phyloP scores from a whole-genome alignment of 2,888 invertebrate species.

The Amphipoea lucens region DNA sequence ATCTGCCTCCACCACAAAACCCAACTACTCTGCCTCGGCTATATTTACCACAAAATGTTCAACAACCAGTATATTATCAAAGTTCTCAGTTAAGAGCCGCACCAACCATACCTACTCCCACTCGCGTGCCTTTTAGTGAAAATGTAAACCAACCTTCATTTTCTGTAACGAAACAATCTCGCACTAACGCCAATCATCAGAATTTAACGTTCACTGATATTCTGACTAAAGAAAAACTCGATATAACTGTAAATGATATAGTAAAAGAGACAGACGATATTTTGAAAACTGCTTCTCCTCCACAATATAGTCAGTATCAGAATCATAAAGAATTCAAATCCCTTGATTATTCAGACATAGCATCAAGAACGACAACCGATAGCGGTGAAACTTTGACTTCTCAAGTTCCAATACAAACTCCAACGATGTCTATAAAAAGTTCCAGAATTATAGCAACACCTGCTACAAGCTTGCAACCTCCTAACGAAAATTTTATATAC shows the following conservation, averaged over 20 bases:
- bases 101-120: slow-evolving; percentile 71
- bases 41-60: slow-evolving; percentile 75
- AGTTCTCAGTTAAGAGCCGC: slow-evolving; percentile 71
- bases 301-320: slow-evolving; percentile 72
- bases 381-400: slow-evolving; percentile 81
- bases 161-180: slow-evolving; percentile 71
- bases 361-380: slow-evolving; percentile 70
- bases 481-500: slow-evolving; percentile 71
- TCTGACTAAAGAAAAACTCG: slow-evolving; percentile 84
- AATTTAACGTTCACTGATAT: slow-evolving; percentile 84
- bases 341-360: slow-evolving; percentile 73
- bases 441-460: slow-evolving; percentile 76
- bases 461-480: slow-evolving; percentile 80
- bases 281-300: slow-evolving; percentile 77
- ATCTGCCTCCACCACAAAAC: slow-evolving; percentile 78
- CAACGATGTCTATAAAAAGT: slow-evolving; percentile 72
- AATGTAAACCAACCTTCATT: slow-evolving; percentile 68
- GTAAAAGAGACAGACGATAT: slow-evolving; percentile 83
- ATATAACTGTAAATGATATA: slow-evolving; percentile 83
- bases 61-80: slow-evolving; percentile 71
- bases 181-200: slow-evolving; percentile 73
- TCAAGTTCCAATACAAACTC: slow-evolving; percentile 68
- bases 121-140: slow-evolving; percentile 60
- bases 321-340: slow-evolving; percentile 70
- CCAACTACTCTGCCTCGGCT: slow-evolving; percentile 73